Base-by-base conservation (phyloP, 1,140 invertebrate species). In the Callitettix versicolor region DNA sequence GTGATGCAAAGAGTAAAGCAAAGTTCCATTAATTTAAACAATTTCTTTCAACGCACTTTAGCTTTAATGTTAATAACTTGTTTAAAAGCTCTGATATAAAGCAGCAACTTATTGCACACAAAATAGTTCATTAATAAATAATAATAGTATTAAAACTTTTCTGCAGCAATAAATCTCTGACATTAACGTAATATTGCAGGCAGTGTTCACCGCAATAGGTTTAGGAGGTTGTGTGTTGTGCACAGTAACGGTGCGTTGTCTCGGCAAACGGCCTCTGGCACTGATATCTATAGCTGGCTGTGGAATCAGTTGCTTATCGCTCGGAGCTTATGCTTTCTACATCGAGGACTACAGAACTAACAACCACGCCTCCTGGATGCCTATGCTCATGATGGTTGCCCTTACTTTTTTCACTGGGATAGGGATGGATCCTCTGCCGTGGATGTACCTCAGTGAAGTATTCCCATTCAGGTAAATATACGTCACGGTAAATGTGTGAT, bases 231-330 rank as follows among this genome's bases (percentile, higher is more conserved):
- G 55, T 21, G 51, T 53, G 2, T 40, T 54, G 9, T 61, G 62
- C 46, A 58, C 58, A 38, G 21, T 58, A 15, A 49, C 41, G 5
- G 51, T 61, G 14, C 47, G 38, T 14, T 58, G 50, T 46, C 1
- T 57, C 47, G 61, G 74, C 38, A 67, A 73, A 56, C 56, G 72
- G 38, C 22, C 62, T 1, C 47, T 71, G 7, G 62, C 58, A 1
- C 52, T 70, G 2, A 22, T 58, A 2, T 68, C 73, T 17, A 60
- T 69, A 17, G 46, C 59, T 1, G 44, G 55, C 1, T 66, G 64
- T 24, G 54, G 63, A 1, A 12, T 57, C 12, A 55, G 52, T 42
- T 53, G 52, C 12, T 40, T 65, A 9, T n/a, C n/a, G 11, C 36
- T 65, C 9, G 58, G 53, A 6, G 36, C 22, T 0, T 55, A 60